Evolutionary conservation across 2,113 vertebrate genomes (phyloP).

Genomic region (Clarias gariepinus): DNA sequence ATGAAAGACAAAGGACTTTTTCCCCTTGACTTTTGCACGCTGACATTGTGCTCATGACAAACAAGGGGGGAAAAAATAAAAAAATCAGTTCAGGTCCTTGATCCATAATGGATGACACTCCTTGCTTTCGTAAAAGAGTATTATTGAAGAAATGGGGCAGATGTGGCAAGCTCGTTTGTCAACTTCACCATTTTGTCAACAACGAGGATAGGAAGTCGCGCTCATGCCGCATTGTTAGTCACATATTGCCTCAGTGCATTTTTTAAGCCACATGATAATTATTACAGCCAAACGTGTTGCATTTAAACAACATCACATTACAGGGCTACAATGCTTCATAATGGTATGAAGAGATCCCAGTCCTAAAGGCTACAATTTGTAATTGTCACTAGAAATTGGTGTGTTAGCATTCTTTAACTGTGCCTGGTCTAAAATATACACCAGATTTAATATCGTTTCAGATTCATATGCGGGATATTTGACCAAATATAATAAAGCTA

Average conservation of each 20-base stretch:
- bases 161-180: slow-evolving; percentile 59
- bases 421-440: slow-evolving; percentile 30
- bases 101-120: slow-evolving; percentile 77
- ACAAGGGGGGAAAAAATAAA: slow-evolving; percentile 63
- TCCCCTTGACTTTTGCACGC: slow-evolving; percentile 78
- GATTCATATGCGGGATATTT: slow-evolving; percentile 29
- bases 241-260: slow-evolving; percentile 46
- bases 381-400: slow-evolving; percentile 29
- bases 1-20: slow-evolving; percentile 77
- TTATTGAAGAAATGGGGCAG: slow-evolving; percentile 73
- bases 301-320: slow-evolving; percentile 36
- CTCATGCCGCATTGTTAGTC: slow-evolving; percentile 45
- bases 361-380: slow-evolving; percentile 32
- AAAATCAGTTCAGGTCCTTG: slow-evolving; percentile 61
- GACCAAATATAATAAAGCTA: slow-evolving; percentile 28
- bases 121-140: slow-evolving; percentile 67
- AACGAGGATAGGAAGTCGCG: slow-evolving; percentile 52
- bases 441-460: slow-evolving; percentile 18
- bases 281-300: slow-evolving; percentile 34
- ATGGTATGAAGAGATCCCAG: neutral
- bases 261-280: slow-evolving; percentile 43
- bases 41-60: slow-evolving; percentile 79
- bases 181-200: slow-evolving; percentile 70
- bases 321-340: neutral
- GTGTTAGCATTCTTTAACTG: slow-evolving; percentile 12